Base-by-base conservation (phyloP, 2,888 invertebrate species). In the Trachelus iudaicus region DNA sequence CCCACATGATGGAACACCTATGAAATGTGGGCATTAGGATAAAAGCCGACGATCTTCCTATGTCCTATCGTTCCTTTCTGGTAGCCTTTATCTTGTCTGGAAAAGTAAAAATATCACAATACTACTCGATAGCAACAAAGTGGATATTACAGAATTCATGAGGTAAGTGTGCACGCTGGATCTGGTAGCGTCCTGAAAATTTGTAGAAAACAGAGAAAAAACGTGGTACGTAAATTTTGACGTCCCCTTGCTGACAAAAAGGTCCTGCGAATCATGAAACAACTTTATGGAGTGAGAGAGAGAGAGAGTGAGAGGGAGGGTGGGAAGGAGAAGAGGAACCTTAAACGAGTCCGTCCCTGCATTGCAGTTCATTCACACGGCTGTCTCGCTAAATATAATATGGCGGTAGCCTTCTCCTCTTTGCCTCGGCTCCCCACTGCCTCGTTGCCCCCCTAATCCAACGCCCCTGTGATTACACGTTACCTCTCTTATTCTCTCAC, bases 291-390 rank as follows among this genome's bases (percentile, higher is more conserved):
- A 56, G 76, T 34, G 30, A 34, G 35, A 73, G 34, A n/a, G 68
- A 37, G 30, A 73, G 69, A 79, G 35, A 31, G 31, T 1, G 31
- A 31, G 31, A 31, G 31, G 33, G 30, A 76, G 77, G 37, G 74
- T 74, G 34, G 11, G 35, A 35, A n/a, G 76, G 9, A 37, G 80
- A 81, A 82, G 11, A 74, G n/a, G 73, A 79, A 80, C 73, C 56
- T 68, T 77, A 35, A 80, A 74, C 79, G 77, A 78, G 79, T 80
- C 81, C 86, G 88, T 85, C 86, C 86, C 88, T 88, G 87, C 84
- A 82, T 82, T 84, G 85, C 85, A 90, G 90, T 90, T 90, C 90
- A 90, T 90, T 90, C 90, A 90, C 90, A 90, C 89, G 89, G 84
- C 82, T 84, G 86, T 87, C 87, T 88, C 85, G 88, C 89, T 89